A percentile compares a stretch with the other conserved stretches of the same genome.
These are phyloP conservation scores for Trichomalopsis sarcophagae DNA, from an alignment of 1,140 invertebrate genomes.

Conservation along the genomic window DNA sequence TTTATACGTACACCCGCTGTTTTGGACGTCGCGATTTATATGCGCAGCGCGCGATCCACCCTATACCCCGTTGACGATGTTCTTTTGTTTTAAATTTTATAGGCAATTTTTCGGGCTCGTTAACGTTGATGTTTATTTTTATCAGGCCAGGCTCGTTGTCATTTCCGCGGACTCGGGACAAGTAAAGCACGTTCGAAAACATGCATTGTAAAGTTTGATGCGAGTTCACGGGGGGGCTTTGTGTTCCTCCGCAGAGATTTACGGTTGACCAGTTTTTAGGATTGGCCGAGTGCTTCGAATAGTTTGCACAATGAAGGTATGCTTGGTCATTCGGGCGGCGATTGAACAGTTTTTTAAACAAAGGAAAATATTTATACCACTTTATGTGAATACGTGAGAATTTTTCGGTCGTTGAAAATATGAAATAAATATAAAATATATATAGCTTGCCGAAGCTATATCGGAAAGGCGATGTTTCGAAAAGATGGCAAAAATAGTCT, in stretches of 20 bases:
- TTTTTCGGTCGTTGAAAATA: not conserved
- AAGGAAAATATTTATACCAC: too few relatives aligned
- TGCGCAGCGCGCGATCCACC: constrained; percentile 8
- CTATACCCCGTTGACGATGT: not conserved
- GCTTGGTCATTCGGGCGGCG: too few relatives aligned
- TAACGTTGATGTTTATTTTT: constrained; percentile 47
- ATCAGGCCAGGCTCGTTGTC: not conserved
- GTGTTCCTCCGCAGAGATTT: not conserved
- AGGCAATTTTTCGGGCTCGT: constrained; percentile 49
- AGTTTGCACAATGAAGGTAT: not conserved
- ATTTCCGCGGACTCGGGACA: not conserved
- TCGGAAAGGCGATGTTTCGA: not conserved
- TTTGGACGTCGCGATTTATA: constrained; percentile 47
- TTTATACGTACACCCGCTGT: not conserved
- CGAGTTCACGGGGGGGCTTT: not conserved
- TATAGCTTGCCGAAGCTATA: not conserved
- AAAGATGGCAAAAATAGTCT: not conserved
- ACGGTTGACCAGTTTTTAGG: not conserved
- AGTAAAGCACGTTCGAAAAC: constrained; percentile 7
- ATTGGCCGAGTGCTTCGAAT: not conserved
- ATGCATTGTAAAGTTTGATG: constrained; percentile 2
- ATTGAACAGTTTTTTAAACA: not conserved
- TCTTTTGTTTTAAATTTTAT: constrained; percentile 49
- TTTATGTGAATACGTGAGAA: too few relatives aligned
- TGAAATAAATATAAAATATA: not conserved